A percentile compares a stretch with the other conserved stretches of the same genome.
Conservation (phyloP, 2,888 invertebrate species). For the Dendrolimus pini region DNA sequence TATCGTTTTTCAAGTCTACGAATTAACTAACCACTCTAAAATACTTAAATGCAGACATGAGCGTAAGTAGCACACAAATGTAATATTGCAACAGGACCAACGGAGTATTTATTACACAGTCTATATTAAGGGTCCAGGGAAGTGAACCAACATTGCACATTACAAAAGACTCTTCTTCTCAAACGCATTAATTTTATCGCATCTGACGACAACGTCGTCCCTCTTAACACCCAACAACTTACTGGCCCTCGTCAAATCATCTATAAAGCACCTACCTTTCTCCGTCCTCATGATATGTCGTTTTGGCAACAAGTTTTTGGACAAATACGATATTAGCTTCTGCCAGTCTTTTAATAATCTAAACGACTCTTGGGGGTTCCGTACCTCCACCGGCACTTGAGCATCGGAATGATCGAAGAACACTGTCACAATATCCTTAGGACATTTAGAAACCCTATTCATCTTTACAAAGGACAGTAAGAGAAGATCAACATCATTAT, state of each 20-base stretch:
- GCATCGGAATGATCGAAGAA: conserved; percentile 60
- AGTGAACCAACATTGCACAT: conserved; percentile 5
- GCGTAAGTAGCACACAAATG: too few relatives aligned
- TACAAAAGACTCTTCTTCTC: conserved; percentile 49
- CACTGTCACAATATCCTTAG: conserved; percentile 50
- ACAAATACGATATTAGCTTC: conserved; percentile 54
- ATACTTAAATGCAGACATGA: too few relatives aligned
- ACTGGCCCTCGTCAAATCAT: conserved; percentile 55
- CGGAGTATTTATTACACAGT: too few relatives aligned
- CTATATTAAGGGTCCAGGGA: too few relatives aligned
- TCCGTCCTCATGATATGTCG: conserved; percentile 55
- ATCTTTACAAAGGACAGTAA: conserved; percentile 44
- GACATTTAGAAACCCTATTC: conserved; percentile 23
- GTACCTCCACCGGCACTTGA: conserved; percentile 46
- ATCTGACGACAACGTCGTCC: conserved; percentile 40
- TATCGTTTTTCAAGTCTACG: too few relatives aligned
- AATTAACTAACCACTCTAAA: too few relatives aligned
- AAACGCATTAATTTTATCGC: conserved; percentile 26
- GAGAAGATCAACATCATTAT: conserved; percentile 45
- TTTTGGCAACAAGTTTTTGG: conserved; percentile 55
- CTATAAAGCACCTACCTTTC: conserved; percentile 53
- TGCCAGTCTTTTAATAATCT: conserved; percentile 55
- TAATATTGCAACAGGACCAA: too few relatives aligned
- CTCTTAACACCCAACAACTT: conserved; percentile 42
- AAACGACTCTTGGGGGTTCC: conserved; percentile 41